Evolutionary conservation across 2,888 invertebrate species (phyloP).

Genomic region (Saturnia japonica): DNA sequence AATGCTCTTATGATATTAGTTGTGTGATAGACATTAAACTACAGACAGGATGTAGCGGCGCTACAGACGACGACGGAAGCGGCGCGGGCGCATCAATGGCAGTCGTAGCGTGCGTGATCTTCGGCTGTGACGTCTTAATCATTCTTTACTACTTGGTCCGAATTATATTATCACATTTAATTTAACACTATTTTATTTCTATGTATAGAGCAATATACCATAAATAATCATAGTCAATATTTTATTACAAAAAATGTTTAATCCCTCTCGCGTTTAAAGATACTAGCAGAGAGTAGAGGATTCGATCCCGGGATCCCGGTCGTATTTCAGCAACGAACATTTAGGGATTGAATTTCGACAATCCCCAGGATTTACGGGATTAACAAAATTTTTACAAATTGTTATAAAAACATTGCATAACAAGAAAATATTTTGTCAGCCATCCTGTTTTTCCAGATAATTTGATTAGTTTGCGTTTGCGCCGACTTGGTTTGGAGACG

Average conservation of each 20-base stretch:
- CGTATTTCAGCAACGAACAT: too few species aligned
- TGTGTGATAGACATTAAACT: slow-evolving; percentile 40
- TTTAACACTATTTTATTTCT: background rate
- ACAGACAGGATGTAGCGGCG: slow-evolving; percentile 74
- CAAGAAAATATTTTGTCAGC: too few species aligned
- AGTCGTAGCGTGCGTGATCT: slow-evolving; percentile 52
- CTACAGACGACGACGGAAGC: slow-evolving; percentile 68
- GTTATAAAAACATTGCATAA: too few species aligned
- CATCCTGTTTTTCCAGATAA: too few species aligned
- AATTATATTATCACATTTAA: background rate
- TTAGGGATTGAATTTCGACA: too few species aligned
- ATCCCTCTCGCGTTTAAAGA: background rate
- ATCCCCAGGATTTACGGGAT: too few species aligned
- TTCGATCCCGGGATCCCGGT: too few species aligned
- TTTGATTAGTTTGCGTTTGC: too few species aligned
- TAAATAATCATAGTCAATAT: background rate
- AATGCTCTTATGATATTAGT: slow-evolving; percentile 21
- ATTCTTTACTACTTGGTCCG: slow-evolving; percentile 31
- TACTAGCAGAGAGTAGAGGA: background rate
- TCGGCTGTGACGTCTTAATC: slow-evolving; percentile 50
- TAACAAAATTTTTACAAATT: too few species aligned
- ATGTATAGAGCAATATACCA: background rate
- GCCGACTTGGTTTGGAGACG: too few species aligned
- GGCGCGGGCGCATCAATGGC: slow-evolving; percentile 67
- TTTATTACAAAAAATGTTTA: background rate